phyloP scores from a whole-genome alignment of 2,888 invertebrate species.

The Allophyes oxyacanthae region DNA sequence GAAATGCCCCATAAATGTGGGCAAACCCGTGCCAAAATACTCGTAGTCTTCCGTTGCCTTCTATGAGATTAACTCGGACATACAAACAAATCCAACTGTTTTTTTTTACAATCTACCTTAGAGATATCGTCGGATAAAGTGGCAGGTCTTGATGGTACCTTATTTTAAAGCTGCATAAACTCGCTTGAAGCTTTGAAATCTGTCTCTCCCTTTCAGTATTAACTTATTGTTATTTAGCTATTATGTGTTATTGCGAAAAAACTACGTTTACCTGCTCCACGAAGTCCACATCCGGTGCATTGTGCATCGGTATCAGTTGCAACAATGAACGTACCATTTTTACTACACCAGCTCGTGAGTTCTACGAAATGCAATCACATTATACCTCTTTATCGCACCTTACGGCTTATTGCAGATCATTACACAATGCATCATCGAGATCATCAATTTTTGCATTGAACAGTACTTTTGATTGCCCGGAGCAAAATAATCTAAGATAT shows the following conservation, averaged over 20 bases:
- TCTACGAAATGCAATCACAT: constrained; percentile 34
- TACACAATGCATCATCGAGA: not conserved
- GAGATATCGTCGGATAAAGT: too few species aligned
- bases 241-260: constrained; percentile 64
- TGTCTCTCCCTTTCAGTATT: too few species aligned
- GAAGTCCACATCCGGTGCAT: constrained; percentile 71
- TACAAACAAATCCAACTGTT: not conserved
- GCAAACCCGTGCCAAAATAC: too few species aligned
- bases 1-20: too few species aligned
- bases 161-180: too few species aligned
- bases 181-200: too few species aligned
- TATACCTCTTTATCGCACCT: constrained; percentile 10
- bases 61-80: not conserved
- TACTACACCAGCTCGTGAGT: constrained; percentile 43
- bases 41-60: not conserved
- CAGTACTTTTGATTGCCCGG: too few species aligned
- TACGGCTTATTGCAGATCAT: not conserved
- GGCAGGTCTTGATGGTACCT: too few species aligned
- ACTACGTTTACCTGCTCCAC: constrained; percentile 65
- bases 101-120: too few species aligned
- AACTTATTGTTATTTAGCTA: constrained; percentile 4
- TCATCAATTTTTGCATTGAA: not conserved
- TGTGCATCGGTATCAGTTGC: constrained; percentile 60
- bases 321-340: constrained; percentile 51
- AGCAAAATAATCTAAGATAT: too few species aligned